Evolutionary conservation across 2,113 vertebrate genomes (phyloP), one percentile per base, ranked within the genome.

Genomic region (Etia nguti): DNA sequence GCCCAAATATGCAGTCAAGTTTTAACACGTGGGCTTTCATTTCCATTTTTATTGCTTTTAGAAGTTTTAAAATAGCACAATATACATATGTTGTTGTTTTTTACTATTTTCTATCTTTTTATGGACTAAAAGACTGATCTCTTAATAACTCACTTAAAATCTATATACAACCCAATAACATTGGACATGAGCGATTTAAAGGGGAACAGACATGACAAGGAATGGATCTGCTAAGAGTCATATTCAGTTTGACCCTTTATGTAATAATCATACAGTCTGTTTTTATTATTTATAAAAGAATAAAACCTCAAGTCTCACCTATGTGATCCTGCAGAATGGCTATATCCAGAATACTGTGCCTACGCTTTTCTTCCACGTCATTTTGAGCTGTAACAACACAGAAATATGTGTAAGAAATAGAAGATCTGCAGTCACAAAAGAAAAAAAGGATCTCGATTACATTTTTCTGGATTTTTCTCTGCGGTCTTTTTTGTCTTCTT

Each of bases 251-350:
- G 43, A 77, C 10, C 46, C 46, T 77, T 31, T 31, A 77, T 77
- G 73, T 52, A 34, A 52, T n/a, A 77, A 77, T 77, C 9, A 50
- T 77, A 31, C 6, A 20, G 10, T 52, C 26, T 77, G 41, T 46
- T 31, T 77, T 77, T 77, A 81, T 36, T 9, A 38, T 26, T 48
- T 8, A 48, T 80, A 22, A 41, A 85, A 29, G 8, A 79, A 86
- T 77, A 52, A 77, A 79, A 82, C n/a, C 43, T n/a, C 29, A 79
- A 56, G 48, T 9, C 95, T 97, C 85, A 97, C 96, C 95, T 12
- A 96, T 86, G 18, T 86, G 94, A 82, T 97, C 95, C 84, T 91
- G 93, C 3, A 96, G 94, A 34, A 96, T 46, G 18, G 95, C 93
- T 56, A 94, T 94, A 84, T 97, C 96, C 82, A 95, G 88, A 24